Conservation (phyloP, 2,888 invertebrate genomes). For the Gandaritis pyraliata region DNA sequence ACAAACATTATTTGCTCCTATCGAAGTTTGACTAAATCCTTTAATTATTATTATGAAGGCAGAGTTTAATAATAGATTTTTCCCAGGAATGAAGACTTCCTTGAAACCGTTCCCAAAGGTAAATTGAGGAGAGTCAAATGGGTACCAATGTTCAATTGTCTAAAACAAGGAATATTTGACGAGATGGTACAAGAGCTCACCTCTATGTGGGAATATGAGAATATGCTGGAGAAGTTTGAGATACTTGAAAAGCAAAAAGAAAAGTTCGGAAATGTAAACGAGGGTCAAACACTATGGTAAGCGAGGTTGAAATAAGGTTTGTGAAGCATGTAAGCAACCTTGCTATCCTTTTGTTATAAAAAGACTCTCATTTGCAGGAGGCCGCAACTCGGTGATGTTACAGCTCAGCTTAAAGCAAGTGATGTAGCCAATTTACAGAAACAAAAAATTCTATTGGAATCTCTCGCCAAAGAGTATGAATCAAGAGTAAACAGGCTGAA, state of each 20-base stretch:
- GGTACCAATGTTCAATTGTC: conserved; percentile 73
- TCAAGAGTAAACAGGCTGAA: conserved; percentile 64
- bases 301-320: conserved; percentile 22
- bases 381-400: conserved; percentile 70
- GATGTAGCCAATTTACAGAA: conserved; percentile 69
- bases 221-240: conserved; percentile 71
- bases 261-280: conserved; percentile 63
- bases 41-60: too few species aligned
- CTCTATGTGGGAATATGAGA: conserved; percentile 77
- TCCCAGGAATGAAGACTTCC: conserved; percentile 75
- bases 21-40: too few species aligned
- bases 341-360: not conserved
- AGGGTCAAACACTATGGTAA: conserved; percentile 59
- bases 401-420: conserved; percentile 67
- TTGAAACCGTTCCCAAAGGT: conserved; percentile 72
- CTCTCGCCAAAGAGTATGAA: conserved; percentile 74
- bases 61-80: too few species aligned
- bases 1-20: not conserved
- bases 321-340: not conserved
- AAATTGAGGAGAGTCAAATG: conserved; percentile 74
- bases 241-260: conserved; percentile 71
- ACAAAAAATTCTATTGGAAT: conserved; percentile 68
- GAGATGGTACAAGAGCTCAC: conserved; percentile 74
- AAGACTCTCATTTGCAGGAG: conserved; percentile 59
- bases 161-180: conserved; percentile 71